Evolutionary conservation across 2,797 vertebrate genomes (phyloP).

Genomic region (Brachymystax lenok): DNA sequence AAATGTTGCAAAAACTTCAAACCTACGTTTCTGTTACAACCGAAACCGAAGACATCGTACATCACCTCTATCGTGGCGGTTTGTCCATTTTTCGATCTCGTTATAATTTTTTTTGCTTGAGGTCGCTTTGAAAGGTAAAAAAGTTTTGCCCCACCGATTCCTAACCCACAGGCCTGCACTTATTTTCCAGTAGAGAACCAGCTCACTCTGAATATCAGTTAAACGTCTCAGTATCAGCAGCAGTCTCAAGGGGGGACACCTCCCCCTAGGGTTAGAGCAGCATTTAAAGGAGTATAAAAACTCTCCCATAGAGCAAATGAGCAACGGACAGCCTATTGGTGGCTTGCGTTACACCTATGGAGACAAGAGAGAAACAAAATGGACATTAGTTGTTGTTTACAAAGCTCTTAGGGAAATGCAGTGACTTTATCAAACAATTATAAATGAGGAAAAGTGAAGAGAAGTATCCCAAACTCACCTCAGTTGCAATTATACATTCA

Average conservation of each 20-base stretch:
- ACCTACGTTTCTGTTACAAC: conserved; percentile 38
- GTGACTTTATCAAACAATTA: conserved; percentile 9
- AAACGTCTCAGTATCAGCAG: conserved; percentile 90
- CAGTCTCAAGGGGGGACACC: conserved; percentile 87
- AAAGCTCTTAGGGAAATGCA: not conserved
- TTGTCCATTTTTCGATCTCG: conserved; percentile 32
- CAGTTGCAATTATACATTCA: conserved; percentile 98
- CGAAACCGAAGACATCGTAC: conserved; percentile 43
- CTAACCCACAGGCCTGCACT: conserved; percentile 78
- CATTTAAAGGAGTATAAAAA: conserved; percentile 90
- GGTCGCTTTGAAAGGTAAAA: conserved; percentile 64
- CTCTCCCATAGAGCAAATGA: conserved; percentile 84
- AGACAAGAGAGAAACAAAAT: conserved; percentile 14
- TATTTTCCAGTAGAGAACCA: conserved; percentile 95
- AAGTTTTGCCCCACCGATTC: conserved; percentile 60
- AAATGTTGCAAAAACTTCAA: conserved; percentile 76
- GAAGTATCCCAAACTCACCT: conserved; percentile 78
- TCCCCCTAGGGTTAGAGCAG: conserved; percentile 91
- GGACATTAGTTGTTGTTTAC: conserved; percentile 5
- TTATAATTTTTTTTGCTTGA: conserved; percentile 13
- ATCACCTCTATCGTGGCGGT: conserved; percentile 27
- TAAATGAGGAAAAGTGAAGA: not conserved
- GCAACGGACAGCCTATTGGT: conserved; percentile 82
- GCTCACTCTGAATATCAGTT: conserved; percentile 93
- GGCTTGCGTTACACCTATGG: conserved; percentile 85